Evolutionary conservation across 2,797 vertebrate genomes (phyloP).

Genomic region (Enteromius anoplus): DNA sequence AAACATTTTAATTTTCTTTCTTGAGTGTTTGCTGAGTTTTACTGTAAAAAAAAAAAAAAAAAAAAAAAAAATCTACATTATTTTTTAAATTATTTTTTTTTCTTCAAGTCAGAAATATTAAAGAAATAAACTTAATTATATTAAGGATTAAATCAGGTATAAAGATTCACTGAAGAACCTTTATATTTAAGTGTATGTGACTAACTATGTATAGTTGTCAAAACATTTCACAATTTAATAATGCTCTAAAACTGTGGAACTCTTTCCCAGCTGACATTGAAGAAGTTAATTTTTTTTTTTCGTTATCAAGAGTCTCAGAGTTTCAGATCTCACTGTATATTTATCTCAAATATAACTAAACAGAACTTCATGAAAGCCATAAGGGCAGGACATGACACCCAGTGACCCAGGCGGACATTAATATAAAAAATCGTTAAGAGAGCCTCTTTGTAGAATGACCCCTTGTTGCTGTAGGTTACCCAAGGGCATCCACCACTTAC

Average conservation of each 20-base stretch:
- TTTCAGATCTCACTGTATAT: neutral
- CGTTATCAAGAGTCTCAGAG: neutral
- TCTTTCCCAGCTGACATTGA: too few species aligned
- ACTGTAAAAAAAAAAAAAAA: neutral
- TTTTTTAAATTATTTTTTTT: neutral
- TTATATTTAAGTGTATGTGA: neutral
- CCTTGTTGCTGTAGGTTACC: constrained; percentile 44
- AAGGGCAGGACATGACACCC: constrained; percentile 27
- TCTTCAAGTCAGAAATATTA: neutral
- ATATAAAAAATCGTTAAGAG: constrained; percentile 47
- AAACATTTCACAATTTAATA: neutral
- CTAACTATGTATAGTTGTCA: too few species aligned
- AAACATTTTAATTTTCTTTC: neutral
- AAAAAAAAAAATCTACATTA: neutral
- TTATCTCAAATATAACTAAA: neutral
- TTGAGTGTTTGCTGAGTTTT: neutral
- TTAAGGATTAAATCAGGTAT: neutral
- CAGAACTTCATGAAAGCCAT: constrained; percentile 8
- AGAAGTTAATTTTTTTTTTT: neutral
- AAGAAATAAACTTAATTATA: neutral
- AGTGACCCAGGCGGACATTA: constrained; percentile 52
- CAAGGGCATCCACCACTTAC: constrained; percentile 61
- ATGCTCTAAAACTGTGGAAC: too few species aligned
- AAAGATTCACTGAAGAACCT: neutral
- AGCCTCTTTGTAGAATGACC: constrained; percentile 54